phyloP scores from a whole-genome alignment of 2,113 vertebrate species.

The Pomatorhinus ruficollis region DNA sequence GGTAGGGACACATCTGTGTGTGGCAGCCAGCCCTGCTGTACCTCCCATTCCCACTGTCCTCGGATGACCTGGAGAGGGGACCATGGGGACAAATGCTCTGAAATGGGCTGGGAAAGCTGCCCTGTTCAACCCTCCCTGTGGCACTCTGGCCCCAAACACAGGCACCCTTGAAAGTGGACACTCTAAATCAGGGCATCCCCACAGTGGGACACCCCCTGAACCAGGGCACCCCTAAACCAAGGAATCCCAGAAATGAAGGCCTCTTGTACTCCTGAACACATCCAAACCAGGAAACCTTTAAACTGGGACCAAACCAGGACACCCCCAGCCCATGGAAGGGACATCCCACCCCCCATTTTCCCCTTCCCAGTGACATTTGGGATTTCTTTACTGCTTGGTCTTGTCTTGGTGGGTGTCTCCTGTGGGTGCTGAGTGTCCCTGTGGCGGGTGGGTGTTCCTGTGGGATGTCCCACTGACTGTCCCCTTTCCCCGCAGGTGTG shows the following conservation, averaged over 20 bases:
- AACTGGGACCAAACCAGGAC: not conserved
- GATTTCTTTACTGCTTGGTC: not conserved
- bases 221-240: not conserved
- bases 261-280: not conserved
- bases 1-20: no score
- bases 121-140: not conserved
- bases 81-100: not conserved
- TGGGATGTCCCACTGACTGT: not conserved
- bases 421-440: not conserved
- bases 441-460: fast-evolving
- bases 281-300: not conserved
- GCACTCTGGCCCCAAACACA: not conserved
- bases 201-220: not conserved
- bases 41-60: not conserved
- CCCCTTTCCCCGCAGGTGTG: slow-evolving; percentile 76
- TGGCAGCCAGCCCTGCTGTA: not conserved
- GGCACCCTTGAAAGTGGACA: fast-evolving
- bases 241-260: not conserved
- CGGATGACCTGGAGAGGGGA: fast-evolving
- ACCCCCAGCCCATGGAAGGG: not conserved
- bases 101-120: fast-evolving
- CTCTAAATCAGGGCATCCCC: not conserved
- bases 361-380: fast-evolving
- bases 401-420: fast-evolving
- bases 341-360: fast-evolving